A percentile compares a stretch with the other conserved stretches of the same genome.
phyloP scores from a whole-genome alignment of 2,113 vertebrate species.

The Ictidomys tridecemlineatus region DNA sequence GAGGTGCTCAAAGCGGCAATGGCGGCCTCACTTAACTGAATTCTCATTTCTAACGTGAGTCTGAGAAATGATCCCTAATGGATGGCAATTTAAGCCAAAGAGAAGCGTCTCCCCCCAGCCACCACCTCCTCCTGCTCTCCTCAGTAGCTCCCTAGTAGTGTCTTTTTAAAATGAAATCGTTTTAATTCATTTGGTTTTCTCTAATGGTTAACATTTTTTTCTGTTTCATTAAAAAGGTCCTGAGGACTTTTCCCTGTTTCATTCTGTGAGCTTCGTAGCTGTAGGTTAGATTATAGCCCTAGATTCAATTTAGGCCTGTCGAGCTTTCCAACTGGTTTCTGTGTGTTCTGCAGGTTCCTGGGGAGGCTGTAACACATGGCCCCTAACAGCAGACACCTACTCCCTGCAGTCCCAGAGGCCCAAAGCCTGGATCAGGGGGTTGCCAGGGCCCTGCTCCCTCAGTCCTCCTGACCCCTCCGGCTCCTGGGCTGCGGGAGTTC shows the following conservation, averaged over 20 bases:
- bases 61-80: slow-evolving; percentile 86
- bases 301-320: background rate
- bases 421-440: too few species aligned
- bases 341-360: background rate
- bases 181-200: too few species aligned
- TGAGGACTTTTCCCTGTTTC: background rate
- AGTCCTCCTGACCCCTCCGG: too few species aligned
- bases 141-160: background rate
- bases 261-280: background rate
- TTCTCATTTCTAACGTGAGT: slow-evolving; percentile 84
- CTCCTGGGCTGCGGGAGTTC: too few species aligned
- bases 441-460: too few species aligned
- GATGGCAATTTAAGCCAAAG: slow-evolving; percentile 85
- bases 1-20: slow-evolving; percentile 84
- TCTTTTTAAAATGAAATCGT: background rate
- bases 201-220: background rate
- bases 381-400: background rate
- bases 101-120: slow-evolving; percentile 82
- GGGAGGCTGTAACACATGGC: background rate
- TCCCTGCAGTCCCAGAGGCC: too few species aligned
- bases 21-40: slow-evolving; percentile 83
- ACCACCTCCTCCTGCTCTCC: background rate
- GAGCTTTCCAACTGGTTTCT: background rate
- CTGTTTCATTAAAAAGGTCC: background rate
- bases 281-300: background rate